Conservation (phyloP, 1,140 invertebrate genomes). For the Neodiprion pinetum region DNA sequence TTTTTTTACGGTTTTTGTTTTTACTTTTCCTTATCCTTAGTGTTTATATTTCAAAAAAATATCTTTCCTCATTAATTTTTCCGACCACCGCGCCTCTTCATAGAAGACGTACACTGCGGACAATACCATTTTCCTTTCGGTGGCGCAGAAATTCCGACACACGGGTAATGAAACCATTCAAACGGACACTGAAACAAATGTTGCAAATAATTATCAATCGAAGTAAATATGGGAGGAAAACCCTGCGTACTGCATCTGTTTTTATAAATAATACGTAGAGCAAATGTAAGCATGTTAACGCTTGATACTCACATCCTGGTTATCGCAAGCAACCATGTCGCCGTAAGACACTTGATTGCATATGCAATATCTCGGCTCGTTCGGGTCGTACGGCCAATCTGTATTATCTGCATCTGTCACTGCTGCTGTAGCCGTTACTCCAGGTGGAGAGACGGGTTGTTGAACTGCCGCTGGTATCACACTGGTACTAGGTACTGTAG, state of each 20-base stretch:
- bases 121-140: slow-evolving; percentile 99
- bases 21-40: slow-evolving; percentile 28
- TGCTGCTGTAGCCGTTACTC: slow-evolving; percentile 44
- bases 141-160: slow-evolving; percentile 93
- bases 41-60: slow-evolving; percentile 26
- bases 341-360: slow-evolving; percentile 99
- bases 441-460: slow-evolving; percentile 46
- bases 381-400: slow-evolving; percentile 88
- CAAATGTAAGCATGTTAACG: neutral
- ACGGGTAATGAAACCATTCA: slow-evolving; percentile 99
- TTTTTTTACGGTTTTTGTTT: slow-evolving; percentile 9
- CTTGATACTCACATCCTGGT: slow-evolving; percentile 80
- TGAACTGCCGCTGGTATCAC: slow-evolving; percentile 53
- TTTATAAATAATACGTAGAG: neutral
- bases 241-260: neutral
- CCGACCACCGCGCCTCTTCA: slow-evolving; percentile 82
- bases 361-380: slow-evolving; percentile 95
- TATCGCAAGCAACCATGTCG: slow-evolving; percentile 99
- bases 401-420: slow-evolving; percentile 63
- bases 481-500: slow-evolving; percentile 50
- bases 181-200: slow-evolving; percentile 82
- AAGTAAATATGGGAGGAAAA: slow-evolving; percentile 4
- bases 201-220: neutral
- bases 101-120: slow-evolving; percentile 90
- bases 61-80: slow-evolving; percentile 67